phyloP scores from a whole-genome alignment of 2,113 vertebrate species.

The Scolopax mira region DNA sequence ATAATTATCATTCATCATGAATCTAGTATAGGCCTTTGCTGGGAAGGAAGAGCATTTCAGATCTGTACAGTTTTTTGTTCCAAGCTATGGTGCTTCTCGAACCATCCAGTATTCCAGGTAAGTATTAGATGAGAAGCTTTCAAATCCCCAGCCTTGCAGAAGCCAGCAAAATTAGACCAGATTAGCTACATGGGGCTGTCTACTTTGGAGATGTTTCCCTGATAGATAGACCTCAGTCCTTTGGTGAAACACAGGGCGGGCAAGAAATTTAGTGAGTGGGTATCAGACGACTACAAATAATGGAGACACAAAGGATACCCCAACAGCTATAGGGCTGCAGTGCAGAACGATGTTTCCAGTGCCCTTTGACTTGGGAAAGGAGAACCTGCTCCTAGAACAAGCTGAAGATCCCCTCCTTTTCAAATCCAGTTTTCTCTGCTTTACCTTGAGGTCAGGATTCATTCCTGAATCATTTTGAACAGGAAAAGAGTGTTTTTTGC shows the following conservation, averaged over 20 bases:
- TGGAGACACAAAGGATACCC: neutral
- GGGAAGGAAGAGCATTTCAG: neutral
- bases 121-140: neutral
- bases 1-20: neutral
- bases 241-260: neutral
- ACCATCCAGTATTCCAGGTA: neutral
- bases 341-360: neutral
- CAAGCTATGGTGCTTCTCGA: neutral
- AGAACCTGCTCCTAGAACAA: neutral
- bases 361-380: neutral
- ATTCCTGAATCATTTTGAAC: conserved; percentile 47
- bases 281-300: neutral
- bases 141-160: neutral
- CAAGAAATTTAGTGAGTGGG: neutral
- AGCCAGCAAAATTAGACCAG: neutral
- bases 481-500: conserved; percentile 34
- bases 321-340: neutral
- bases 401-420: neutral
- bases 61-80: neutral
- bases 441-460: conserved; percentile 52
- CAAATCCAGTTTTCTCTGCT: neutral
- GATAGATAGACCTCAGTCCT: neutral
- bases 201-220: neutral
- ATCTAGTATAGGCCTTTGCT: neutral
- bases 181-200: neutral